Base-by-base conservation (phyloP, 53 echinoderm and acorn worm genomes). In the Patiria pectinifera region DNA sequence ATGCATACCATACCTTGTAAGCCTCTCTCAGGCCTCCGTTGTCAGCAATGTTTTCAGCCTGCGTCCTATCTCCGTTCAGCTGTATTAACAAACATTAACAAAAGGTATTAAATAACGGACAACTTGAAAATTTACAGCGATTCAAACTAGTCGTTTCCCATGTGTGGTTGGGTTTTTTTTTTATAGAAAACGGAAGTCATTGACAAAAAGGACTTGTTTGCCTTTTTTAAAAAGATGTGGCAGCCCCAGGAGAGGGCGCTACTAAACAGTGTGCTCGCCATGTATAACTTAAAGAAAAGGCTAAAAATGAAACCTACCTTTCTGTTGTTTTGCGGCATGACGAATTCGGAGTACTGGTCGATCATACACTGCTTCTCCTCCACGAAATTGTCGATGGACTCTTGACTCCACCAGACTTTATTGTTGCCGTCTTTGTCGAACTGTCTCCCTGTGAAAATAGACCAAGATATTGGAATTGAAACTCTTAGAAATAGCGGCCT, bases 31-130 rank as follows among this genome's bases (percentile, higher is more conserved):
- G 78, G 10, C 89, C 89, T 48, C 96, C 97, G 66, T 96, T 96
- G 60, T 97, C 97, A 45, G 97, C 97, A 58, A 97, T 97, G 70
- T 97, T 97, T 85, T 97, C 97, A 70, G 95, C 97, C 76, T 96
- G 95, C 26, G 96, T 96, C 78, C 84, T 82, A 11, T 83, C 80
- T 2, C 97, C 96, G 76, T 97, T 94, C 15, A 97, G 83, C 97
- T 97, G 16, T 23, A n/a, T 35, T 35, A 35, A 71, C 5, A 70
- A 25, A 81, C 81, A 16, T 21, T 46, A 79, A 61, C 21, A 59
- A 15, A 66, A 58, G 63, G 12, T 26, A 66, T 13, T 2, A 4
- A 2, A 11, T 35, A 35, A 35, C 1, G 35, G 35, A 35, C 35
- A 44, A 44, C 45, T 4, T 74, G 24, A 16, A 3, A 23, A 6